Evolutionary conservation across 2,888 invertebrate species (phyloP).

Genomic region (Mayetiola destructor): DNA sequence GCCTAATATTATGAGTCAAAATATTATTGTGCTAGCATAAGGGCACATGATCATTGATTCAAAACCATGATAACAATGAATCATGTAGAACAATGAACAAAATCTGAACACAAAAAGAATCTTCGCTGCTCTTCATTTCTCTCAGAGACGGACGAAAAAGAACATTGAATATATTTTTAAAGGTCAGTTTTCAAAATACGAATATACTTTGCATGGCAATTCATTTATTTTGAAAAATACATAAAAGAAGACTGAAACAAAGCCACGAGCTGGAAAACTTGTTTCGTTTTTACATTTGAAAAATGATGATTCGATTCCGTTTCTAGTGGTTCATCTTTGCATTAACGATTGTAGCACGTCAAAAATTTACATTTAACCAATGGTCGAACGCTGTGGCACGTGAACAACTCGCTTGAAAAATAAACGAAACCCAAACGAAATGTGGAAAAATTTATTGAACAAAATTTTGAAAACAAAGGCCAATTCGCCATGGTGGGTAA

Average conservation of each 20-base stretch:
- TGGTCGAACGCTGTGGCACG: background rate
- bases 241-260: no score
- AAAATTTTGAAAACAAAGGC: slow-evolving; percentile 2
- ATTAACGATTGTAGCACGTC: no score
- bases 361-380: no score
- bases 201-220: no score
- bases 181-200: slow-evolving; percentile 10
- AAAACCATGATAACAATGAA: slow-evolving; percentile 4
- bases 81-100: background rate
- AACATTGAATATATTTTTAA: slow-evolving; percentile 11
- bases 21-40: slow-evolving; percentile 3
- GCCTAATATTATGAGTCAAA: slow-evolving; percentile 4
- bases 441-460: background rate
- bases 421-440: background rate
- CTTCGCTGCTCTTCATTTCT: no score
- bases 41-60: slow-evolving; percentile 10
- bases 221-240: no score
- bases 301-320: no score
- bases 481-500: slow-evolving; percentile 10
- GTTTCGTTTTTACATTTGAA: no score
- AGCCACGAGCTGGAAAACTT: no score
- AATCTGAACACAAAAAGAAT: background rate
- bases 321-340: no score
- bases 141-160: background rate
- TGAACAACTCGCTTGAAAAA: background rate